Evolutionary conservation across 2,797 vertebrate species (phyloP), one percentile per base, ranked within the genome.

Genomic region (Ctenopoma kingsleyae): DNA sequence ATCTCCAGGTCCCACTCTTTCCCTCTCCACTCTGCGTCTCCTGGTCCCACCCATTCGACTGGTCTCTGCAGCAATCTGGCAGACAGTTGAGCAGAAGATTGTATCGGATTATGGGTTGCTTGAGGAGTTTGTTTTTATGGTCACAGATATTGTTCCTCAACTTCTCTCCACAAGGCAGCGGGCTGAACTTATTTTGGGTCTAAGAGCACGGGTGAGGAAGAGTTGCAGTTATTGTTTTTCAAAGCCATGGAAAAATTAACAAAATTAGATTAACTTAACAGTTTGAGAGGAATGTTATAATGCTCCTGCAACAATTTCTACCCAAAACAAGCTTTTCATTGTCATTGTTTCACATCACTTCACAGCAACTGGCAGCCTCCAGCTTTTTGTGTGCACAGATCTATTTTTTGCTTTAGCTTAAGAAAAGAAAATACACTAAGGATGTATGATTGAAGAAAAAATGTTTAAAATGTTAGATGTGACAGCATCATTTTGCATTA

Each of bases 1-100:
- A 5, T 61, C 8, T 74, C 35, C 72, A 93, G 92, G 78, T 79
- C 66, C 81, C 48, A 23, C 71, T 56, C 66, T 89, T 40, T 56
- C 91, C 19, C 74, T 92, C 22, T 85, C 91, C 1, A 53, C 86
- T 8, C 80, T 94, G 64, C 88, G 85, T 5, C 87, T 94, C 44
- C 56, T 93, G 60, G 72, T 91, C 25, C 81, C 91, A 0, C 84
- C 93, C 0, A 71, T 95, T 44, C 92, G 94, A 1, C 75, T 96
- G 9, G 85, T 87, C 0, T 94, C 94, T 0, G 95, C 95, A 0
- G 94, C 94, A 4, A 78, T 92, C 77, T 96, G 94, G 95, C 91
- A 88, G 41, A 95, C 91, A 0, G 73, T 96, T n/a, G 87, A 93
- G 35, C 67, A 83, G 50, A 94, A 93, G 52, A 69, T 76, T 0